These are phyloP conservation scores for Oreortyx pictus DNA, from an alignment of 2,797 vertebrate species.

Conservation along the genomic window DNA sequence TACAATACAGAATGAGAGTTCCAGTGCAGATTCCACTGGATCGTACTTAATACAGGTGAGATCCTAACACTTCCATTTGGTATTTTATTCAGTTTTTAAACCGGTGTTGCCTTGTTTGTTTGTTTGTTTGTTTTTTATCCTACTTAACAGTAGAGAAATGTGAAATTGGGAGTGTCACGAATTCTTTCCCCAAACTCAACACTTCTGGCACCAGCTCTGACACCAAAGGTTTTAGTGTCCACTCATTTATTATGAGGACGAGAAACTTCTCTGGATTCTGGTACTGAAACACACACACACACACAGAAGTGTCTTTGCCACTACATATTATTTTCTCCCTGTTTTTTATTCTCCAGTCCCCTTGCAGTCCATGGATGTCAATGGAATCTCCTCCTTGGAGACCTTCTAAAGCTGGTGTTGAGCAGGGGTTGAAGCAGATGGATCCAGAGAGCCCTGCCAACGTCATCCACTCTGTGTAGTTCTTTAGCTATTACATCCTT, in stretches of 20 bases:
- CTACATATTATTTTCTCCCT: neutral
- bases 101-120: accelerated
- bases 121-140: neutral
- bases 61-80: neutral
- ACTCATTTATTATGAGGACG: neutral
- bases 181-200: neutral
- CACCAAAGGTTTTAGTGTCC: neutral
- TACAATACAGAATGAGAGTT: slow-evolving; percentile 92
- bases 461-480: no score
- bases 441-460: no score
- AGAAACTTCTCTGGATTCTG: neutral
- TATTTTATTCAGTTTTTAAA: neutral
- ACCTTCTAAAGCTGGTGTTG: no score
- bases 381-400: no score
- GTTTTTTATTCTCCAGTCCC: neutral
- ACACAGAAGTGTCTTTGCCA: neutral
- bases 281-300: neutral
- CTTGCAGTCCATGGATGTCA: accelerated
- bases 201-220: neutral
- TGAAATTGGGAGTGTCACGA: neutral
- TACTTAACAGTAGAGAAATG: neutral
- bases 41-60: slow-evolving; percentile 85
- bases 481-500: neutral
- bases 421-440: no score
- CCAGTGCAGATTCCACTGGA: slow-evolving; percentile 80